Base-by-base conservation (phyloP, 2,113 vertebrate genomes). In the Alethe castanea region DNA sequence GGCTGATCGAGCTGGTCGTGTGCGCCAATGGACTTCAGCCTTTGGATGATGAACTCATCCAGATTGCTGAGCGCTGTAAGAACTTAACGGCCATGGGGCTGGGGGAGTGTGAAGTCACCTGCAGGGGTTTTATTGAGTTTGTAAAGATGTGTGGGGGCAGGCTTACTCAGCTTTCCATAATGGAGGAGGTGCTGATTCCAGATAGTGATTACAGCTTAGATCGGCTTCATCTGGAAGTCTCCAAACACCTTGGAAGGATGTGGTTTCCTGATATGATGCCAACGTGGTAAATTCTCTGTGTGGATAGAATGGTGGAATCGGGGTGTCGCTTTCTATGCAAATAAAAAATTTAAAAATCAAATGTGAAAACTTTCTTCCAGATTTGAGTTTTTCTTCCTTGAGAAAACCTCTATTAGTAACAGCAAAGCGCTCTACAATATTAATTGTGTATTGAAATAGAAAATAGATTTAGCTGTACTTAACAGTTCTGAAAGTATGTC, bases 191-290 rank as follows among this genome's bases (percentile, higher is more conserved):
- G 26, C 94, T 98, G 62, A 98, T 98, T 74, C 98, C 98, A 11
- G 98, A 98, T 53, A 97, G 79, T 3, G 97, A 98, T 60, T 98
- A 97, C 40, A 98, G 95, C 81, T 81, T 98, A 48, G 98, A 98
- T 78, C 95, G 95, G 38, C 98, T 98, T 48, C 97, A 97, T 81
- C 56, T 90, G 87, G 98, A 98, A 77, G 98, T 98, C 81, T 98
- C 98, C 64, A 97, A 98, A 36, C 95, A 98, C 65, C 98, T 98
- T 5, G 98, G 98, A n/a, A 97, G 98, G n/a, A 94, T 98, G 93
- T 98, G 98, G 98, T 98, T 98, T 81, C 98, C 98, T 72, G 98
- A 98, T 54, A 98, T 97, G 97, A 98, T 98, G 98, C 98, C 98
- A 13, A 98, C 97, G 0, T 98, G 98, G 98, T 98, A 69, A 96